phyloP scores from a whole-genome alignment of 2,113 vertebrate genomes.

The Halcyon senegalensis region DNA sequence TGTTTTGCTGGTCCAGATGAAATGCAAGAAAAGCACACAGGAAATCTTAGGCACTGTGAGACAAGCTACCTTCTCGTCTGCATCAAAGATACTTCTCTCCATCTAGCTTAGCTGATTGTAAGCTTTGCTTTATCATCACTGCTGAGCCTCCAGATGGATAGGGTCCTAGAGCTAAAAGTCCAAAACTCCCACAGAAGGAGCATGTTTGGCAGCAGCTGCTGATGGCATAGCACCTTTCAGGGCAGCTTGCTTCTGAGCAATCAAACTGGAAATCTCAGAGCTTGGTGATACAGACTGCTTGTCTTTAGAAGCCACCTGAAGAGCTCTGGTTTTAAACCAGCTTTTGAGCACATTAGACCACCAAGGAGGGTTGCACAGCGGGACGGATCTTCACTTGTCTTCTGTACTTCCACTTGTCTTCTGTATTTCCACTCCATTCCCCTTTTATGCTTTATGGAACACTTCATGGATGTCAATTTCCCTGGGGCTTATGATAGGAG shows the following conservation, averaged over 20 bases:
- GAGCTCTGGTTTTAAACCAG: background rate
- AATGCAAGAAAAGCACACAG: background rate
- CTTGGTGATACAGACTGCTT: background rate
- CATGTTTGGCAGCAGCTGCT: constrained; percentile 28
- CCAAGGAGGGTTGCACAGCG: background rate
- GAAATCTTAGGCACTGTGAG: background rate
- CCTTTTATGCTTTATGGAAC: background rate
- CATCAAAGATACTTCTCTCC: constrained; percentile 48
- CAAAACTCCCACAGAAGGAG: constrained; percentile 14
- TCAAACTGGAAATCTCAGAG: constrained; percentile 18
- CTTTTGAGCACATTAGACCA: background rate
- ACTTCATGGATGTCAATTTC: background rate
- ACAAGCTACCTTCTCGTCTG: constrained; percentile 18
- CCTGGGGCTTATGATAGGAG: background rate
- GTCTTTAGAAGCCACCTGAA: background rate
- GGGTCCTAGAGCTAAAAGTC: constrained; percentile 69
- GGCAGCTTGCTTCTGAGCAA: constrained; percentile 23
- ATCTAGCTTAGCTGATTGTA: constrained; percentile 18
- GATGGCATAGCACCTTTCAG: background rate
- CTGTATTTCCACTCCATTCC: background rate
- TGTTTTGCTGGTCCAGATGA: background rate
- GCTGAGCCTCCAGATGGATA: constrained; percentile 36
- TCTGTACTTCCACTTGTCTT: background rate
- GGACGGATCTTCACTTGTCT: background rate
- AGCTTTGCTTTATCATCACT: constrained; percentile 65